Evolutionary conservation across 2,888 invertebrate genomes (phyloP).

Genomic region (Argyresthia goedartella): DNA sequence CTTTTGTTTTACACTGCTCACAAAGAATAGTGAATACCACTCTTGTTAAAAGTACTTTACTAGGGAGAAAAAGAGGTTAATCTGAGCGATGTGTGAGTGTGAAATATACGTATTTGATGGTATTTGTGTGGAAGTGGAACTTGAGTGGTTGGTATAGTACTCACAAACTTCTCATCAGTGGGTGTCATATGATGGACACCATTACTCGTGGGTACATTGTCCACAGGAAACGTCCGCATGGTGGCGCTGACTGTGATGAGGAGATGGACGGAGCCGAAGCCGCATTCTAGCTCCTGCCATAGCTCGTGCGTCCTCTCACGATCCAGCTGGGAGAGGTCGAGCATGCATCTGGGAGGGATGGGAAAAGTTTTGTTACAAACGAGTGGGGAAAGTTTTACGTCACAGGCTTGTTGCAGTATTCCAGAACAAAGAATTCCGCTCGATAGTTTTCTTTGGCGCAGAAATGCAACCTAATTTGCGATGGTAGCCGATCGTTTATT

Average conservation of each 20-base stretch:
- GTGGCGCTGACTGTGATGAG: conserved; percentile 47
- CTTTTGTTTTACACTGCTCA: too few species aligned
- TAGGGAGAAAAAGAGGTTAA: too few species aligned
- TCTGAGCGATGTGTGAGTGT: too few species aligned
- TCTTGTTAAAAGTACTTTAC: too few species aligned
- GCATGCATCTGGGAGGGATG: conserved; percentile 34
- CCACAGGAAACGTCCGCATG: conserved; percentile 25
- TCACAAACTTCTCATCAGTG: conserved; percentile 43
- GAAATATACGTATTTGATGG: too few species aligned
- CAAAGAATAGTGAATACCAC: too few species aligned
- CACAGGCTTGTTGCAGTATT: not conserved
- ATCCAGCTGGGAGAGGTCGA: conserved; percentile 50
- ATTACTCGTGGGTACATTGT: conserved; percentile 47
- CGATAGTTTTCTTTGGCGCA: too few species aligned
- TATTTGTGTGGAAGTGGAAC: not conserved
- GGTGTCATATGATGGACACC: conserved; percentile 28
- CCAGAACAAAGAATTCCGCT: too few species aligned
- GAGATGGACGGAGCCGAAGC: conserved; percentile 49
- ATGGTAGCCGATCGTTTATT: too few species aligned
- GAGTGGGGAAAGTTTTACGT: not conserved
- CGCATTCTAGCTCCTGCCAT: conserved; percentile 56
- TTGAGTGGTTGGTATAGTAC: too few species aligned
- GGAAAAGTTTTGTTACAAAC: not conserved
- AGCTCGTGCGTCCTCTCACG: conserved; percentile 57
- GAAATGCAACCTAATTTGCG: too few species aligned